A percentile compares a stretch with the other conserved stretches of the same genome.
Conservation (phyloP, 1,140 invertebrate genomes). For the Pseudomyrmex flavicornis region DNA sequence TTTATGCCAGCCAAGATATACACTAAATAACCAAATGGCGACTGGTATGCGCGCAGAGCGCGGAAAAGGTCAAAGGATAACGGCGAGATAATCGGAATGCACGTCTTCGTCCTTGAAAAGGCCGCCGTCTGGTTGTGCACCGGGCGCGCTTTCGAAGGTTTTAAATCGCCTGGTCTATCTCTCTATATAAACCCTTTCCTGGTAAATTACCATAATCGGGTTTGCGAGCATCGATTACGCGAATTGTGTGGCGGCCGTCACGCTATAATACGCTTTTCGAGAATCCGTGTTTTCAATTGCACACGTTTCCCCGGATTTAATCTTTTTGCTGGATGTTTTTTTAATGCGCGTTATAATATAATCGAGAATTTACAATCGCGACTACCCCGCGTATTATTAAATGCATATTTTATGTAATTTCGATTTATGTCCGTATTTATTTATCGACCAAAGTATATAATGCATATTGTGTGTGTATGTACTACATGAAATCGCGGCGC, state of each 20-base stretch:
- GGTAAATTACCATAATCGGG: slow-evolving; percentile 57
- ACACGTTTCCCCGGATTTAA: background rate
- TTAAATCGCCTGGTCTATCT: slow-evolving; percentile 51
- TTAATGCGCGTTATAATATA: background rate
- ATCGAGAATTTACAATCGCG: slow-evolving; percentile 22
- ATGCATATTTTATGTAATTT: background rate
- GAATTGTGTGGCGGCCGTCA: slow-evolving; percentile 42
- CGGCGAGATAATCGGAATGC: slow-evolving; percentile 56
- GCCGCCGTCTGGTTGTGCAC: slow-evolving; percentile 46
- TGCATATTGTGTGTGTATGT: no score
- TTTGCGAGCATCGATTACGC: slow-evolving; percentile 54
- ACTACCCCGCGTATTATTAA: background rate
- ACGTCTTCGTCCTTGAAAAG: slow-evolving; percentile 67
- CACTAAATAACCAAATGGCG: slow-evolving; percentile 42
- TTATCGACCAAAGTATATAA: background rate
- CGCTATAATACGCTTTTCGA: slow-evolving; percentile 19
- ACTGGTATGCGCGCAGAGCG: background rate
- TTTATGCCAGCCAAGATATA: slow-evolving; percentile 32
- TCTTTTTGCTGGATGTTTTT: background rate
- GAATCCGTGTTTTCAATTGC: slow-evolving; percentile 23
- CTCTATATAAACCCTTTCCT: background rate
- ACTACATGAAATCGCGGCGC: background rate
- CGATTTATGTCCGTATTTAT: background rate
- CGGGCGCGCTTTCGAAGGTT: slow-evolving; percentile 49
- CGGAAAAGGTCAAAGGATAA: slow-evolving; percentile 60